phyloP scores from a whole-genome alignment of 2,888 invertebrate genomes.

The Megalurothrips usitatus region DNA sequence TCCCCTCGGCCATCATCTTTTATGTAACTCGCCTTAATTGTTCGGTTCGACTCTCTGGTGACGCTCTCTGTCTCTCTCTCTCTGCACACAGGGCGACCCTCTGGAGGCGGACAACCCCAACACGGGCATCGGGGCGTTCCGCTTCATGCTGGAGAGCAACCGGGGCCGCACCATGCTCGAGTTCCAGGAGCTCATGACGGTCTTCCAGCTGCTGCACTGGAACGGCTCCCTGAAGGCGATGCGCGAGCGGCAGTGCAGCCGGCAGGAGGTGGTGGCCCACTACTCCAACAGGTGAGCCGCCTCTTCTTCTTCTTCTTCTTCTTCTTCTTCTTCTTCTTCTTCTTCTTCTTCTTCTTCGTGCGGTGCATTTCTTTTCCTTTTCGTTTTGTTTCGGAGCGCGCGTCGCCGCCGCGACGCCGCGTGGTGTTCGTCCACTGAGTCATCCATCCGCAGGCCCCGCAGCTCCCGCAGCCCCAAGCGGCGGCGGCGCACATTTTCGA shows the following conservation, averaged over 20 bases:
- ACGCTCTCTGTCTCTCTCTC: conserved; percentile 27
- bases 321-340: not conserved
- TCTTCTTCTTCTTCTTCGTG: not conserved
- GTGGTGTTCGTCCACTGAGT: no score
- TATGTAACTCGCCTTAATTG: no score
- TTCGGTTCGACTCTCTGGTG: not conserved
- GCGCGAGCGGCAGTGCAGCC: conserved; percentile 89
- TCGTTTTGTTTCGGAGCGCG: no score
- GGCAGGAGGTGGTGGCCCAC: conserved; percentile 89
- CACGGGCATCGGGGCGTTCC: conserved; percentile 70
- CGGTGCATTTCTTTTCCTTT: no score
- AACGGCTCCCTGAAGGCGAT: conserved; percentile 94
- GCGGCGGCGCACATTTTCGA: no score
- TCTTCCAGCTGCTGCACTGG: conserved; percentile 93
- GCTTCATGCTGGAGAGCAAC: conserved; percentile 62
- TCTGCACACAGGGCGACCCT: conserved; percentile 42
- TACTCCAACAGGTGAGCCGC: conserved; percentile 68
- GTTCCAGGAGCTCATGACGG: conserved; percentile 96
- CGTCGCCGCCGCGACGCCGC: no score
- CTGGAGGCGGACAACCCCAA: conserved; percentile 56
- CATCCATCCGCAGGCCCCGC: no score
- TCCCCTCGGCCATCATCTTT: not conserved
- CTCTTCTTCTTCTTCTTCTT: not conserved
- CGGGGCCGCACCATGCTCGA: conserved; percentile 84
- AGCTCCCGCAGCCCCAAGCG: no score